phyloP scores from a whole-genome alignment of 1,140 invertebrate species.

The Chlorops oryzae region DNA sequence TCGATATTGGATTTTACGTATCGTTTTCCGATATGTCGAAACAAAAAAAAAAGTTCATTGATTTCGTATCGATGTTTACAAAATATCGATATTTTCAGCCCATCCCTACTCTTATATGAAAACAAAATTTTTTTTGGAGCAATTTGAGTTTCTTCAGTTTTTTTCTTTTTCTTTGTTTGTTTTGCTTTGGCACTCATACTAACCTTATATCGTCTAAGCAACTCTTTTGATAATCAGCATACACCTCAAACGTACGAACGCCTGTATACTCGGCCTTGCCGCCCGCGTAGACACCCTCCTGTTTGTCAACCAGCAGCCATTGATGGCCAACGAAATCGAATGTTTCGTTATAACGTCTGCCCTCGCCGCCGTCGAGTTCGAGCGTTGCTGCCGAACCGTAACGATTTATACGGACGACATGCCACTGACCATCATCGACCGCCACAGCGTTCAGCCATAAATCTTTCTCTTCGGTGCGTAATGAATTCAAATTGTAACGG shows the following conservation, averaged over 20 bases:
- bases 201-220: slow-evolving; percentile 63
- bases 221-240: slow-evolving; percentile 87
- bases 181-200: slow-evolving; percentile 13
- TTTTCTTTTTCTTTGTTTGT: no score
- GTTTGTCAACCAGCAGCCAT: slow-evolving; percentile 86
- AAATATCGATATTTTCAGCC: no score
- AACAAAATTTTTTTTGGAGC: no score
- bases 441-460: slow-evolving; percentile 84
- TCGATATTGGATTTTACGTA: no score
- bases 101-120: slow-evolving; percentile 2
- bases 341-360: slow-evolving; percentile 88
- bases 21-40: no score
- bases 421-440: slow-evolving; percentile 96
- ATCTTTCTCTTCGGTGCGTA: slow-evolving; percentile 80
- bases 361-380: slow-evolving; percentile 91
- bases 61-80: no score
- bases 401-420: slow-evolving; percentile 80
- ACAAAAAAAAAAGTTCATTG: no score
- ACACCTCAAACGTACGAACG: slow-evolving; percentile 85
- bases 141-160: no score
- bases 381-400: slow-evolving; percentile 91
- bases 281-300: slow-evolving; percentile 90
- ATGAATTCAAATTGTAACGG: slow-evolving; percentile 87
- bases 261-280: slow-evolving; percentile 93
- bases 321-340: slow-evolving; percentile 87